phyloP scores from a whole-genome alignment of 2,113 vertebrate species.

The Aviceda subcristata region DNA sequence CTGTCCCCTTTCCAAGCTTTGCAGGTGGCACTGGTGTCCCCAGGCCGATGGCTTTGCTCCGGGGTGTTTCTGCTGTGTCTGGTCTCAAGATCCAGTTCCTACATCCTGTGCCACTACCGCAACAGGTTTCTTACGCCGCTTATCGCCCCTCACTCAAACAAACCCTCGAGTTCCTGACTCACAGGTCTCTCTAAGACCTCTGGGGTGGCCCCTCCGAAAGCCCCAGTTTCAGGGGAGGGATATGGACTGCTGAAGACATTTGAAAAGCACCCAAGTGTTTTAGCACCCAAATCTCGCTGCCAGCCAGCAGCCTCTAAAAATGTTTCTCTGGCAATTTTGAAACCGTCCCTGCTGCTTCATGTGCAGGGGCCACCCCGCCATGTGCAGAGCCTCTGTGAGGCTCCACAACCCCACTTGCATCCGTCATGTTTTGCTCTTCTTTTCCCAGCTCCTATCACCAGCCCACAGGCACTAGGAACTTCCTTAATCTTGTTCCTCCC shows the following conservation, averaged over 20 bases:
- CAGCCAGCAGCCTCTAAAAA: not conserved
- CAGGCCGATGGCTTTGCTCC: rapidly evolving
- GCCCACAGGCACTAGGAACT: not conserved
- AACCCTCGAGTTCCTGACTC: not conserved
- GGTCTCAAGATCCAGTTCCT: not conserved
- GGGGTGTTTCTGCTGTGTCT: rapidly evolving
- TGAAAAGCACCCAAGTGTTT: not conserved
- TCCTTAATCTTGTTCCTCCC: not conserved
- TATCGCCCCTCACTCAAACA: rapidly evolving
- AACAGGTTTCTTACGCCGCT: not conserved
- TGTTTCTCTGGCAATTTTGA: not conserved
- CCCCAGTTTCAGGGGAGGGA: rapidly evolving
- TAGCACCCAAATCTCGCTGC: not conserved
- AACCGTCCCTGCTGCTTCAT: not conserved
- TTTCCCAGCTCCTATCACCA: not conserved
- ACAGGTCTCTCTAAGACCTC: not conserved
- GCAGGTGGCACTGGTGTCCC: not conserved
- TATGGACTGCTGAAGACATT: not conserved
- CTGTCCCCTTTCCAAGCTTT: not conserved
- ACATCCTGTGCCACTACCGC: not conserved
- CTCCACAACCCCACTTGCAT: not conserved
- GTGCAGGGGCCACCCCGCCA: rapidly evolving
- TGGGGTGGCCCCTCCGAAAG: not conserved
- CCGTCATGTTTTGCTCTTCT: not conserved
- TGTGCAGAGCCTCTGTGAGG: not conserved